Evolutionary conservation across 1,140 invertebrate species (phyloP).

Genomic region (Rhopalosiphum padi): DNA sequence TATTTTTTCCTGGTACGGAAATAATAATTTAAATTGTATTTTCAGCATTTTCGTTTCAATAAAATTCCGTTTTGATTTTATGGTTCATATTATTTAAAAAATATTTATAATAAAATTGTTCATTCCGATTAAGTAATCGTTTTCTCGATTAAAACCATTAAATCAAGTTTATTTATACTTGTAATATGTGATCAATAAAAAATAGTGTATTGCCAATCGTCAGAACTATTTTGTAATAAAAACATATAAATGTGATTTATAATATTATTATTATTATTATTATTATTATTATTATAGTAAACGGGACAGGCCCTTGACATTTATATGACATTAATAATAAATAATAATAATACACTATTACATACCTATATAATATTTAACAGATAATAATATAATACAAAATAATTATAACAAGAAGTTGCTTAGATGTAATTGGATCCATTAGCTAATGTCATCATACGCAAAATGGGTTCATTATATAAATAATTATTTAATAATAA

Average conservation of each 20-base stretch:
- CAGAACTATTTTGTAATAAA: neutral
- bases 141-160: neutral
- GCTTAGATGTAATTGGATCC: too few species aligned
- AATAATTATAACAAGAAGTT: too few species aligned
- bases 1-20: neutral
- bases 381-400: too few species aligned
- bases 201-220: neutral
- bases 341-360: too few species aligned
- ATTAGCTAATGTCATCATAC: too few species aligned
- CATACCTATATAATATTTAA: too few species aligned
- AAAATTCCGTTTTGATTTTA: neutral
- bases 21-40: neutral
- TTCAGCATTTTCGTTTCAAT: neutral
- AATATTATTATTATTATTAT: too few species aligned
- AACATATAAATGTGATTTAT: neutral
- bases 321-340: too few species aligned
- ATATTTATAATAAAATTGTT: neutral
- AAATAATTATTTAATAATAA: neutral
- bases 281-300: too few species aligned
- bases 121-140: neutral
- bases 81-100: neutral
- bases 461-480: too few species aligned
- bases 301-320: too few species aligned
- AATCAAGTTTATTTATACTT: neutral
- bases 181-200: neutral